Conservation (phyloP, 2,113 vertebrate species). For the Corythaeola cristata region DNA sequence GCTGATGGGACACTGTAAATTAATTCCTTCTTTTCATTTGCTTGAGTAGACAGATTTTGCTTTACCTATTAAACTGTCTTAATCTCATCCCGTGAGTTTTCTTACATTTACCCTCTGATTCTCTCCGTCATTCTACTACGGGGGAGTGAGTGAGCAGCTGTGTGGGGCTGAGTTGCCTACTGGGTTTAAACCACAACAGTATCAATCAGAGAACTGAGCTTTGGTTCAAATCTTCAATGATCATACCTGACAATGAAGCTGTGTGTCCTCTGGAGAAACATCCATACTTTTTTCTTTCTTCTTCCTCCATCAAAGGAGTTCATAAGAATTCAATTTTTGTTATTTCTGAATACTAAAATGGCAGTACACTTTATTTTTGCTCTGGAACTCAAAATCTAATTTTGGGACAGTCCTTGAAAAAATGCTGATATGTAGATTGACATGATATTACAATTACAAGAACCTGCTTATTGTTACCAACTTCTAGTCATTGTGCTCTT, state of each 20-base stretch:
- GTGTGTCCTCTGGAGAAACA: not conserved
- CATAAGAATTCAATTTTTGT: not conserved
- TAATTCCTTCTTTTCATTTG: not conserved
- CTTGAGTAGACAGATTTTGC: rapidly evolving
- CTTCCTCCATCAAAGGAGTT: not conserved
- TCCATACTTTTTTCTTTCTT: not conserved
- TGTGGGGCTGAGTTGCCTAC: not conserved
- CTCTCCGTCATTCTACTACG: not conserved
- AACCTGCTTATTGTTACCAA: not conserved
- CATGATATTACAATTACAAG: not conserved
- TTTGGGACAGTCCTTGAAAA: not conserved
- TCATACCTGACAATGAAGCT: not conserved
- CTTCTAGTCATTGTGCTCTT: not conserved
- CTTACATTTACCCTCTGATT: not conserved
- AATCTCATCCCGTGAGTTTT: not conserved
- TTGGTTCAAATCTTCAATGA: not conserved
- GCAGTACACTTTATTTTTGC: not conserved
- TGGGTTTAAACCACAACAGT: not conserved
- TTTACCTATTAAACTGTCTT: not conserved
- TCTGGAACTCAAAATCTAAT: not conserved
- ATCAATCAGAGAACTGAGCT: not conserved
- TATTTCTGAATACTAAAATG: not conserved
- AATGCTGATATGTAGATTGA: not conserved
- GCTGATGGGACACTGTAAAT: not conserved
- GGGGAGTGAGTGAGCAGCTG: not conserved